Percentiles rank a stretch among this genome's conserved stretches.
Conservation (phyloP, 2,888 invertebrate species). For the Eristalis intricaria region DNA sequence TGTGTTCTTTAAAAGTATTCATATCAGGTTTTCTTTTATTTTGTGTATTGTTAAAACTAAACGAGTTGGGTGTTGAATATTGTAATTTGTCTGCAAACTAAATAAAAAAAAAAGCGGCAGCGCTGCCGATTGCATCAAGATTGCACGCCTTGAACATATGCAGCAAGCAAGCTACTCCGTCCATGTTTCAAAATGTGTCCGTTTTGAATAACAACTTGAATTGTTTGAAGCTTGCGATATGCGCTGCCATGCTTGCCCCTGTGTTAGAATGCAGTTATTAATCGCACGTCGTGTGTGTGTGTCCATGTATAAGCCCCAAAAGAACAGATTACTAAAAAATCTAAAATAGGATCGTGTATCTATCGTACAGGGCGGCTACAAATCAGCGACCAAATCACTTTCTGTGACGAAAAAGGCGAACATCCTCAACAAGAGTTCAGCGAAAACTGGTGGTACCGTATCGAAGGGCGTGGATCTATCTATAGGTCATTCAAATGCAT, state of each 20-base stretch:
- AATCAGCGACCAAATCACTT: slow-evolving; percentile 83
- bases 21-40: not conserved
- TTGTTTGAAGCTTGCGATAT: slow-evolving; percentile 23
- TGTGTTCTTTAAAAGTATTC: not conserved
- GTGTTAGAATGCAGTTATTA: slow-evolving; percentile 63
- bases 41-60: not conserved
- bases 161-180: slow-evolving; percentile 4
- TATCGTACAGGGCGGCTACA: slow-evolving; percentile 86
- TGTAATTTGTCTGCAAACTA: slow-evolving; percentile 24
- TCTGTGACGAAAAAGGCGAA: slow-evolving; percentile 91
- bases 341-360: slow-evolving; percentile 86
- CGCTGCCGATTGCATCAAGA: not conserved
- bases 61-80: not conserved
- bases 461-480: slow-evolving; percentile 62
- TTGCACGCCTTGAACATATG: slow-evolving; percentile 22
- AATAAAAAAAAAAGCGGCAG: not conserved
- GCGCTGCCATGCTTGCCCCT: slow-evolving; percentile 17
- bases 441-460: slow-evolving; percentile 79
- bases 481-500: slow-evolving; percentile 74
- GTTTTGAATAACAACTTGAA: slow-evolving; percentile 23
- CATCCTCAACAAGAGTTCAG: slow-evolving; percentile 87
- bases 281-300: slow-evolving; percentile 79
- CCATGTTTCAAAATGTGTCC: slow-evolving; percentile 9
- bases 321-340: slow-evolving; percentile 80
- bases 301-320: slow-evolving; percentile 75